These are phyloP conservation scores for Drosophila tripunctata DNA, from an alignment of 2,888 invertebrate genomes.

Conservation along the genomic window DNA sequence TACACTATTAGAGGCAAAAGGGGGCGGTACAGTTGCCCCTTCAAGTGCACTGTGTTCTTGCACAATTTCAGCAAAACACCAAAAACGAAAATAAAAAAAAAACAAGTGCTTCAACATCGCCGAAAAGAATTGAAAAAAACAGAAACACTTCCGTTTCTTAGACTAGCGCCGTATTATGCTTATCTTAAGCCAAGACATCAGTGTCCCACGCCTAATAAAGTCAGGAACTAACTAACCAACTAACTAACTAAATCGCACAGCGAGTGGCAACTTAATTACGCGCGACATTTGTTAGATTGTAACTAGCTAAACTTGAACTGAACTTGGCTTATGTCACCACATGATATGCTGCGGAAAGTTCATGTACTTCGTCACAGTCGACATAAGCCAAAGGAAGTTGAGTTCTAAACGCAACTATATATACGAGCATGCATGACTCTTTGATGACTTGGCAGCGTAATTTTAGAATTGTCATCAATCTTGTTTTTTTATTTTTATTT, in stretches of 20 bases:
- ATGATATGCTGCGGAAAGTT: constrained; percentile 45
- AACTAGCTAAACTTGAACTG: constrained; percentile 49
- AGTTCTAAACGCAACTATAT: constrained; percentile 54
- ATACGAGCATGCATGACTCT: too few relatives aligned
- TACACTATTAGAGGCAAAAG: background rate
- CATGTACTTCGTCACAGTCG: constrained; percentile 76
- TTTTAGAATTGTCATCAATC: constrained; percentile 64
- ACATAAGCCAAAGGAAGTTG: constrained; percentile 68
- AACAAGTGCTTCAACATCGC: constrained; percentile 1
- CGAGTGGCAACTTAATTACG: constrained; percentile 51
- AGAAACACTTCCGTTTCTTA: constrained; percentile 57
- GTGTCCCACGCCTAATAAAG: constrained; percentile 70
- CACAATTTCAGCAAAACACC: constrained; percentile 51
- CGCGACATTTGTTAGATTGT: constrained; percentile 38
- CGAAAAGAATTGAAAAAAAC: background rate
- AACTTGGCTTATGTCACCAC: constrained; percentile 79
- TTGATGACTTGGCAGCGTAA: constrained; percentile 62
- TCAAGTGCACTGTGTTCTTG: constrained; percentile 70
- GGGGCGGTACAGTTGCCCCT: constrained; percentile 30
- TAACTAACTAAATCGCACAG: constrained; percentile 47
- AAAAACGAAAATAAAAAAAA: constrained; percentile 22
- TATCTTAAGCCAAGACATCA: constrained; percentile 57
- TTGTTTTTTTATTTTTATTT: too few relatives aligned
- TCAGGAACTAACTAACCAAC: constrained; percentile 49
- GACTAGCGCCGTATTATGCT: constrained; percentile 29